Conservation (phyloP, 2,888 invertebrate species). For the Timema cristinae region DNA sequence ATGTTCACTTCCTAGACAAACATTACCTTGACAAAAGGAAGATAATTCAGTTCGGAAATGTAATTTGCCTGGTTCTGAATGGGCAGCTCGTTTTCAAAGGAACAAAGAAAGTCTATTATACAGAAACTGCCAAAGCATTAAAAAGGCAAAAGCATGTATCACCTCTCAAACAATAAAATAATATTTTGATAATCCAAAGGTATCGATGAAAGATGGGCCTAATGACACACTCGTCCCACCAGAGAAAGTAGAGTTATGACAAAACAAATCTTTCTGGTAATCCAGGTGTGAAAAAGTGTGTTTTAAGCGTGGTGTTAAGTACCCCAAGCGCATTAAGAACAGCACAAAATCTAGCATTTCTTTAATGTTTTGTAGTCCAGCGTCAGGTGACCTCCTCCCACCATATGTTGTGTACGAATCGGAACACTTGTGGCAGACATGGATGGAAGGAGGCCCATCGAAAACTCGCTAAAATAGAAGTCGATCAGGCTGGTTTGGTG, state of each 20-base stretch:
- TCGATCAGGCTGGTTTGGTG: constrained; percentile 14
- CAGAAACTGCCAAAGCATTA: constrained; percentile 9
- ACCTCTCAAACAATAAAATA: not conserved
- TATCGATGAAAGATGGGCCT: not conserved
- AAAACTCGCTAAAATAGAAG: constrained; percentile 7
- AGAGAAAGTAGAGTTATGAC: constrained; percentile 12
- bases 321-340: constrained; percentile 11
- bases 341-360: constrained; percentile 6
- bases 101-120: constrained; percentile 5
- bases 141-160: constrained; percentile 12
- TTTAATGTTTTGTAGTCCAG: constrained; percentile 18
- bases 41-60: no score
- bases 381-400: constrained; percentile 9
- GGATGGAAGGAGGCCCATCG: no score
- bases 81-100: not conserved
- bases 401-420: constrained; percentile 6
- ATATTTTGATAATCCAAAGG: constrained; percentile 13
- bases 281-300: constrained; percentile 14
- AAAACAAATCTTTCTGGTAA: constrained; percentile 14
- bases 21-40: no score
- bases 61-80: no score
- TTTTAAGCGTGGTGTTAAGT: constrained; percentile 13
- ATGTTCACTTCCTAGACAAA: no score
- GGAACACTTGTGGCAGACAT: not conserved
- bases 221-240: no score